Evolutionary conservation across 2,113 vertebrate species (phyloP), one percentile per base, ranked within the genome.

Genomic region (Zonotrichia leucophrys): DNA sequence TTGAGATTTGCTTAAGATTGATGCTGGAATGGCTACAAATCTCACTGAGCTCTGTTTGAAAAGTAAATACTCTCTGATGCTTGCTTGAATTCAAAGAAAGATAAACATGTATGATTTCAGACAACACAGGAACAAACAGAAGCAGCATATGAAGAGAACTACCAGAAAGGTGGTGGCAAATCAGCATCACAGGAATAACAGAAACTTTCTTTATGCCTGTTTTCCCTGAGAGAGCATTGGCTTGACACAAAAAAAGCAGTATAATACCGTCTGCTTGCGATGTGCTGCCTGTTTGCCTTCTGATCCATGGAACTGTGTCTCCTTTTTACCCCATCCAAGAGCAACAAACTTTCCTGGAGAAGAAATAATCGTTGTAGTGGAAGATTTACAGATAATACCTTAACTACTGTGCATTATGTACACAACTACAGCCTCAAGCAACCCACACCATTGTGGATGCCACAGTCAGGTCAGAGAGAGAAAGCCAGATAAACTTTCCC

Each of bases 271-370:
- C 52, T 97, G 94, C 78, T 99, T 98, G 90, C 66, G 98, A 94
- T 98, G 98, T 1, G 99, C 99, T 3, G 99, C 98, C 89, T 99
- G 98, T 89, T 99, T 99, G 82, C 99, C 99, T 95, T 99, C 99
- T 23, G 99, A 99, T 87, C 99, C 99, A 50, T 99, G 99, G 92
- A 99, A 99, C 95, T 99, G 99, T 0, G 99, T 99, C 95, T 99
- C 99, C 92, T 99, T 99, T 98, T 98, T 99, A 46, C 99, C 99
- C 99, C 99, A 99, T 24, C 99, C 99, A 66, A 99, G 98, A 19
- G 99, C 98, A 95, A 99, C 97, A 77, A 99, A 99, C 96, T 99
- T 98, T 12, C 98, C 99, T 99, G 87, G 47, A 89, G 68, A 94
- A 97, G 33, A 97, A 90, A 74, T 13, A 87, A 88, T 73, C 18